A percentile compares a stretch with the other conserved stretches of the same genome.
Conservation (phyloP, 2,888 invertebrate genomes). For the Neoitamus cyanurus region DNA sequence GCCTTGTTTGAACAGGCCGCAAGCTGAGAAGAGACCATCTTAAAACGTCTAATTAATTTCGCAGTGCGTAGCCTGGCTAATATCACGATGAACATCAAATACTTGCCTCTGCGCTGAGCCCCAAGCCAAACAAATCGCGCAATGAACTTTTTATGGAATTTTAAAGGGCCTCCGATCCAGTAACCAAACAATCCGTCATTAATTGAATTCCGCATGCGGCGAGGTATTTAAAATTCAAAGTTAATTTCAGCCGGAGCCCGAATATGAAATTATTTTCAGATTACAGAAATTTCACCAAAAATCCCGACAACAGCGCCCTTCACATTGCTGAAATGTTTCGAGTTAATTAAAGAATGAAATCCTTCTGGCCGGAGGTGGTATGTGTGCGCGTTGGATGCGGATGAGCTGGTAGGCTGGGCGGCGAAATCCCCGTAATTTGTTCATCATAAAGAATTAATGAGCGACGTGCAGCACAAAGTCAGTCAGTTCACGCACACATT, state of each 20-base stretch:
- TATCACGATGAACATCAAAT: background rate
- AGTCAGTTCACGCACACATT: conserved; percentile 2
- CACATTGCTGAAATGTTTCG: background rate
- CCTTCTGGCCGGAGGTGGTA: background rate
- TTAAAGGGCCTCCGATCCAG: background rate
- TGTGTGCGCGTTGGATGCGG: background rate
- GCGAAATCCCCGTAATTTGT: conserved; percentile 29
- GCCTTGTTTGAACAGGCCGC: background rate
- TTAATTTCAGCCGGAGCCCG: background rate
- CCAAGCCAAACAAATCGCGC: background rate
- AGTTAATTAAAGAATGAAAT: conserved; percentile 26
- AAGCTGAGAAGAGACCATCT: background rate
- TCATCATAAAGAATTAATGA: conserved; percentile 40
- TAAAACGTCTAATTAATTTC: background rate
- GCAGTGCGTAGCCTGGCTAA: background rate
- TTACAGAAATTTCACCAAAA: background rate
- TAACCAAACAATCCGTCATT: conserved; percentile 36
- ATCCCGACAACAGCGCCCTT: background rate
- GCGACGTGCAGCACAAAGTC: background rate
- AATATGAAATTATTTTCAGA: conserved; percentile 28
- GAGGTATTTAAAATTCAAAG: conserved; percentile 3
- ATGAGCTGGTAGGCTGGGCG: background rate
- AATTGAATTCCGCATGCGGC: background rate
- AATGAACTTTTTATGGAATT: background rate
- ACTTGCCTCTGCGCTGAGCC: background rate